Evolutionary conservation across 2,113 vertebrate genomes (phyloP).

Genomic region (Chamaetylas fuelleborni): DNA sequence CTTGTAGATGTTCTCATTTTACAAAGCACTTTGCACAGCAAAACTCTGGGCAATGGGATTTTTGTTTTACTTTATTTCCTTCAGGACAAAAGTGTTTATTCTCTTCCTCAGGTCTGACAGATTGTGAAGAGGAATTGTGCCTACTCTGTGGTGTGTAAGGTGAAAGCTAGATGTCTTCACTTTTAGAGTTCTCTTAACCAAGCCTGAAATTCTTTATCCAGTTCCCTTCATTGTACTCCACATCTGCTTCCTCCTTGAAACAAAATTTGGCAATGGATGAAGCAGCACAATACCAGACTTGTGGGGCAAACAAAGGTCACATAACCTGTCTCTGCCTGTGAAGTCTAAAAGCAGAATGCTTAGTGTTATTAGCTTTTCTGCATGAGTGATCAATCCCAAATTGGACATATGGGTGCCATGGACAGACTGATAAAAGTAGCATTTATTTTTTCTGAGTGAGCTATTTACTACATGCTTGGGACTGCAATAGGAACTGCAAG

Average conservation of each 20-base stretch:
- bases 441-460: constrained; percentile 1
- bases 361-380: constrained; percentile 17
- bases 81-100: not conserved
- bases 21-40: not conserved
- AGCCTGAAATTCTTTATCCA: not conserved
- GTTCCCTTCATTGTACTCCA: not conserved
- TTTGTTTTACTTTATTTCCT: not conserved
- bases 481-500: not conserved
- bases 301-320: constrained; percentile 3
- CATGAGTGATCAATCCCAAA: constrained; percentile 6
- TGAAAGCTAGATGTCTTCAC: not conserved
- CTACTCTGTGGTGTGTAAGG: not conserved
- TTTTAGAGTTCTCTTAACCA: not conserved
- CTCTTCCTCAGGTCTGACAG: not conserved
- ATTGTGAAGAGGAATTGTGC: not conserved
- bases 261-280: not conserved
- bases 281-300: not conserved
- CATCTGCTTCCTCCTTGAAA: not conserved
- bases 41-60: not conserved
- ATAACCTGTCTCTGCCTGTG: not conserved
- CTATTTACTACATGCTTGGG: not conserved
- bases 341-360: constrained; percentile 3
- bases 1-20: not conserved
- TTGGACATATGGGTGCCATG: not conserved
- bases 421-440: not conserved